Base-by-base conservation (phyloP, 2,888 invertebrate genomes). In the Camptogramma bilineatum region DNA sequence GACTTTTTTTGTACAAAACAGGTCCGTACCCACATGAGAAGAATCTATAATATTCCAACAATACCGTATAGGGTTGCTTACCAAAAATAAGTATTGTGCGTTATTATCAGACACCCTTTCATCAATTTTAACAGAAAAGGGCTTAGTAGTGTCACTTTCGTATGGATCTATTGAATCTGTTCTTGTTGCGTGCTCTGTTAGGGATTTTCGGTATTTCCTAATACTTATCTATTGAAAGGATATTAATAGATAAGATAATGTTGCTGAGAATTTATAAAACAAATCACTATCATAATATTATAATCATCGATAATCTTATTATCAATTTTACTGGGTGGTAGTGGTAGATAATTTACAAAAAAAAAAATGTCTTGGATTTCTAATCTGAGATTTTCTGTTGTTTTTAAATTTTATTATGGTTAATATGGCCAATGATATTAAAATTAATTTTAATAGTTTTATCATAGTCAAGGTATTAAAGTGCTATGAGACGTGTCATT, bases 131-230 rank as follows among this genome's bases (percentile, higher is more conserved):
- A 80, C 77, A 84, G 88, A 90, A 92, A 91, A 86, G 90, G 88
- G 88, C 89, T 91, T 88, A 88, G 80, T 79, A 88, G 91, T 91
- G 90, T 91, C 91, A 88, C 85, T 91, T 90, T 90, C 89, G 53
- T 68, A 78, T 73, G 69, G 67, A 71, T 73, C 64, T 60, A 60
- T 72, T 71, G 63, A 68, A 70, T 64, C 59, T 46, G 46, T 68
- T 75, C 73, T 77, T 74, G 70, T 62, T 72, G 62, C 58, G 70
- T 71, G 53, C 34, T 50, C 58, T 13, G 62, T 71, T 67, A 61
- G 71, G 71, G 66, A 76, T 70, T 73, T 76, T 74, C 52, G 53
- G 19, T 46, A 58, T 54, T 66, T 34, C 18, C 16, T 13, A 42
- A 51, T 53, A 16, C 21, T 55, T 68, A 68, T 64, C 62, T 52